Evolutionary conservation across 1,140 invertebrate species (phyloP), one percentile per base, ranked within the genome.

Genomic region (Branchinecta lindahli): DNA sequence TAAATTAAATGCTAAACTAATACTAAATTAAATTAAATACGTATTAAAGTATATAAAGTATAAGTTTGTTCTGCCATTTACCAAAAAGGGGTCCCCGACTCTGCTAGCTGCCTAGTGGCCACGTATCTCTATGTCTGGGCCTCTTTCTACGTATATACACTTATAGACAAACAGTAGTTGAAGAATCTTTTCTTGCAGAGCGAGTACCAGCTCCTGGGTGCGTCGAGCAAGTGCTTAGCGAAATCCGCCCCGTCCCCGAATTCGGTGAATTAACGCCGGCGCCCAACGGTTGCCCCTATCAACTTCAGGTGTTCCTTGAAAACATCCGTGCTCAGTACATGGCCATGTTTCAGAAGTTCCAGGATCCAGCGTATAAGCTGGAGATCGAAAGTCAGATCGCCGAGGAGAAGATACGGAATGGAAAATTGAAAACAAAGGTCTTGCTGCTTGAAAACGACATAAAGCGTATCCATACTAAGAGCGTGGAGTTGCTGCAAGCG

Each of bases 401-500:
- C 61, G 84, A 86, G 74, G 92, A 96, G 79, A 87, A 86, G 82
- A 86, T 79, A 72, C 74, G 74, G 33, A 73, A 72, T 21, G 44
- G 45, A 21, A 52, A 8, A 8, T 47, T 69, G 44, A 69, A 8
- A 46, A 61, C 45, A 45, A 46, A 68, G 9, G 46, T 46, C 44
- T 21, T 65, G 9, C 44, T 44, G 46, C 10, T 73, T 12, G 46
- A 44, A n/a, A 45, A 71, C 73, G 92, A 92, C 77, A 93, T 96
- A 71, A 90, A 88, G 75, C 86, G 89, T 66, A 80, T 96, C 45
- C 93, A 94, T 71, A 88, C 91, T 74, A 92, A 96, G 76, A 94
- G 92, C 75, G 90, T 95, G n/a, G 86, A 86, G 21, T 80, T 95
- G 61, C 79, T 97, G 8, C 92, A 94, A 77, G 86, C 87, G n/a